phyloP scores from a whole-genome alignment of 2,888 invertebrate species.

The Sinotaia quadrata region DNA sequence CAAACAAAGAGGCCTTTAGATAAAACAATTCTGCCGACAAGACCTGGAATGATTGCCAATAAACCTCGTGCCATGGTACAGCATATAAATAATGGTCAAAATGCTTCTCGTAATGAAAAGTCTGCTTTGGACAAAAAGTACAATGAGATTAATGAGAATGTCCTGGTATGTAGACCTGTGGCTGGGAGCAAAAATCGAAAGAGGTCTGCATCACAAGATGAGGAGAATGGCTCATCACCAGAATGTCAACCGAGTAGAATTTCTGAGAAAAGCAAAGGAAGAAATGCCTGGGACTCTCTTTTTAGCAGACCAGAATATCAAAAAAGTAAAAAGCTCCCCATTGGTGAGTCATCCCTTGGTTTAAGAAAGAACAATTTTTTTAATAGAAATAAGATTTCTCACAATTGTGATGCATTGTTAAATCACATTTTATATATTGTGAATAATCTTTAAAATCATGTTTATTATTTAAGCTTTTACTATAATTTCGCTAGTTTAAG shows the following conservation, averaged over 20 bases:
- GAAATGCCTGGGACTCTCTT: conserved; percentile 18
- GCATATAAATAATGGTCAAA: neutral
- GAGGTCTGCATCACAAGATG: neutral
- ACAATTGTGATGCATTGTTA: no score
- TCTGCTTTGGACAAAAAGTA: neutral
- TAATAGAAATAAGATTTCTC: no score
- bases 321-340: no score
- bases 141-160: no score
- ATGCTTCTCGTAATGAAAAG: neutral
- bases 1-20: neutral
- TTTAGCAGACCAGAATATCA: conserved; percentile 23
- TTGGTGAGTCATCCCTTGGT: no score
- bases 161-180: no score
- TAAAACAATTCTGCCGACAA: neutral
- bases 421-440: no score
- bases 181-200: neutral
- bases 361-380: no score
- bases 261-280: neutral
- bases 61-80: conserved; percentile 18
- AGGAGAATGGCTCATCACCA: neutral
- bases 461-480: no score
- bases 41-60: conserved; percentile 18
- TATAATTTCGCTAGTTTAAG: no score
- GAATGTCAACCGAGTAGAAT: no score
- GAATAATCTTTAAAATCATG: no score